phyloP scores from a whole-genome alignment of 2,888 invertebrate species.

The Proisotoma minuta region DNA sequence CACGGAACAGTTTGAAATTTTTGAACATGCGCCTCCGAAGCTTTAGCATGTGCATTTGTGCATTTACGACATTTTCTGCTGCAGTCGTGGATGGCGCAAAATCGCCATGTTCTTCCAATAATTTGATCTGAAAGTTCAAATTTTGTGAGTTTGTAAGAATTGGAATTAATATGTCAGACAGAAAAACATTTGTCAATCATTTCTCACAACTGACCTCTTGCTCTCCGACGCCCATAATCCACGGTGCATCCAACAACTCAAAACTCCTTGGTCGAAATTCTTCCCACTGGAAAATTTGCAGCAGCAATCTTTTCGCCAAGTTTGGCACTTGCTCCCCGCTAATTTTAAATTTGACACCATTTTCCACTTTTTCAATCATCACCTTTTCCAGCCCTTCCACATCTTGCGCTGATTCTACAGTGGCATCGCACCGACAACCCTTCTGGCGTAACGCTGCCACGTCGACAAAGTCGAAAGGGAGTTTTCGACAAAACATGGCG shows the following conservation, averaged over 20 bases:
- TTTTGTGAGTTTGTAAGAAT: no score
- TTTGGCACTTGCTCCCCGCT: not conserved
- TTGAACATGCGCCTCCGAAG: conserved; percentile 20
- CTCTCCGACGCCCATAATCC: no score
- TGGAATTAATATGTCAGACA: no score
- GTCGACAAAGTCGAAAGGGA: conserved; percentile 21
- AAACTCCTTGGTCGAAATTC: not conserved
- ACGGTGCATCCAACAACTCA: conserved; percentile 6
- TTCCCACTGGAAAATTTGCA: conserved; percentile 8
- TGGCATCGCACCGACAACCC: no score
- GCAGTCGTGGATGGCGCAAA: conserved; percentile 24
- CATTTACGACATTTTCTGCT: conserved; percentile 18
- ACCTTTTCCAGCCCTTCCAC: not conserved
- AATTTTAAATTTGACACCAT: not conserved
- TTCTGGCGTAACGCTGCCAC: not conserved
- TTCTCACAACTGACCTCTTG: no score
- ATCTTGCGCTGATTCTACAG: no score
- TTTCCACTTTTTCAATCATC: not conserved
- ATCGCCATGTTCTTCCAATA: no score
- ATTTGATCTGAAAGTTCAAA: no score
- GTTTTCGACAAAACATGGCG: conserved; percentile 18
- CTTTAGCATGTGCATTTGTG: conserved; percentile 16
- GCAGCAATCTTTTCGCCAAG: not conserved
- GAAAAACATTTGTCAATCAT: no score
- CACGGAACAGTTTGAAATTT: conserved; percentile 22